Conservation (phyloP, 2,888 invertebrate species). For the Orgyia antiqua region DNA sequence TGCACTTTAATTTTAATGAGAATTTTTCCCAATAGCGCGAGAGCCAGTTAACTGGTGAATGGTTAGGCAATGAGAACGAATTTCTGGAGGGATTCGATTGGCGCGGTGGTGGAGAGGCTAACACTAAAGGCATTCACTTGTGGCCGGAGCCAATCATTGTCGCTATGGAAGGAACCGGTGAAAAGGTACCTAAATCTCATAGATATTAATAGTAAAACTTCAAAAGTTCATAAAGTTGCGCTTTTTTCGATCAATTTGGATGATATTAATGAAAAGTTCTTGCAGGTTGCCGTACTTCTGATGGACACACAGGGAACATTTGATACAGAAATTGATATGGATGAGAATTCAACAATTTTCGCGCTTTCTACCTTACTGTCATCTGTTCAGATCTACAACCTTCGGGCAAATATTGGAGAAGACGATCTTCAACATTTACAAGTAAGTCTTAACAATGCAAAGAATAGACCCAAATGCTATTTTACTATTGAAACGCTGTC, state of each 20-base stretch:
- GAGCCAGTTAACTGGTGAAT: conserved; percentile 24
- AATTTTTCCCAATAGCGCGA: conserved; percentile 25
- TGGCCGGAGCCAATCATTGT: conserved; percentile 94
- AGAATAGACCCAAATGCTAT: no score
- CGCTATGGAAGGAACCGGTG: conserved; percentile 53
- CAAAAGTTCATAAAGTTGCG: not conserved
- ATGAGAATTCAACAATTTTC: conserved; percentile 89
- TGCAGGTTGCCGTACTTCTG: conserved; percentile 87
- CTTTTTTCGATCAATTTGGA: no score
- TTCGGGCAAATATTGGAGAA: conserved; percentile 97
- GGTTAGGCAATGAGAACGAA: conserved; percentile 85
- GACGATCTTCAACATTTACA: conserved; percentile 97
- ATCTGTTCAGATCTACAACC: conserved; percentile 95
- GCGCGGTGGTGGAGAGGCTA: conserved; percentile 94
- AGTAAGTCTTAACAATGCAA: conserved; percentile 53
- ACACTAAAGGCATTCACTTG: conserved; percentile 95
- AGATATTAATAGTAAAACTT: not conserved
- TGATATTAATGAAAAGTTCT: not conserved
- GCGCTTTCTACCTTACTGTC: conserved; percentile 93
- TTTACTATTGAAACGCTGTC: no score
- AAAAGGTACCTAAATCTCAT: conserved; percentile 20
- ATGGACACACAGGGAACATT: conserved; percentile 97
- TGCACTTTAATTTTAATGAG: no score
- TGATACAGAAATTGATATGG: conserved; percentile 96
- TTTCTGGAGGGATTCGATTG: conserved; percentile 93